A percentile compares a stretch with the other conserved stretches of the same genome.
phyloP scores from a whole-genome alignment of 2,888 invertebrate species.

The Leptopilina syphax region DNA sequence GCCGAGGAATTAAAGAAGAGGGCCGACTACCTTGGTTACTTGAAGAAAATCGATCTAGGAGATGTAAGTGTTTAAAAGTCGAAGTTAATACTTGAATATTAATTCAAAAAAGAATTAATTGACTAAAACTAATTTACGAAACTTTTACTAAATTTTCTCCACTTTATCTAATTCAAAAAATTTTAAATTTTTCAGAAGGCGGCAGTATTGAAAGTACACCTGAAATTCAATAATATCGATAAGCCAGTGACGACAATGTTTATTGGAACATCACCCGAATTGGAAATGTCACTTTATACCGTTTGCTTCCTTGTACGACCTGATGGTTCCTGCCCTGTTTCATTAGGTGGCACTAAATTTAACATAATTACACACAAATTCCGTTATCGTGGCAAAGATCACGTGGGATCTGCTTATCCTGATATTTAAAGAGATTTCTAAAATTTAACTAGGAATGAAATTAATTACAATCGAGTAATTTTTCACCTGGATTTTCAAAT shows the following conservation, averaged over 20 bases:
- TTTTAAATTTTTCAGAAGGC: conserved; percentile 83
- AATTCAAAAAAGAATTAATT: background rate
- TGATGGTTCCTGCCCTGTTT: conserved; percentile 86
- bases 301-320: conserved; percentile 89
- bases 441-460: background rate
- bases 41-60: conserved; percentile 84
- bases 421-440: conserved; percentile 80
- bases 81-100: too few species aligned
- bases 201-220: conserved; percentile 84
- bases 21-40: conserved; percentile 88
- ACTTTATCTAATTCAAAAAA: background rate
- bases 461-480: too few species aligned
- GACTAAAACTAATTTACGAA: background rate
- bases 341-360: conserved; percentile 84
- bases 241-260: conserved; percentile 90
- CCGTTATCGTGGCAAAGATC: conserved; percentile 86
- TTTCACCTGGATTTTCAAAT: too few species aligned
- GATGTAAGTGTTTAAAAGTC: conserved; percentile 80
- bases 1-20: conserved; percentile 85
- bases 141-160: background rate
- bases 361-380: conserved; percentile 86
- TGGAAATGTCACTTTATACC: conserved; percentile 93
- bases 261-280: conserved; percentile 92
- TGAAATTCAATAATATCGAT: conserved; percentile 83
- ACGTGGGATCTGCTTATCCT: conserved; percentile 90